phyloP scores from a whole-genome alignment of 2,888 invertebrate genomes.

The Heliconius sara region DNA sequence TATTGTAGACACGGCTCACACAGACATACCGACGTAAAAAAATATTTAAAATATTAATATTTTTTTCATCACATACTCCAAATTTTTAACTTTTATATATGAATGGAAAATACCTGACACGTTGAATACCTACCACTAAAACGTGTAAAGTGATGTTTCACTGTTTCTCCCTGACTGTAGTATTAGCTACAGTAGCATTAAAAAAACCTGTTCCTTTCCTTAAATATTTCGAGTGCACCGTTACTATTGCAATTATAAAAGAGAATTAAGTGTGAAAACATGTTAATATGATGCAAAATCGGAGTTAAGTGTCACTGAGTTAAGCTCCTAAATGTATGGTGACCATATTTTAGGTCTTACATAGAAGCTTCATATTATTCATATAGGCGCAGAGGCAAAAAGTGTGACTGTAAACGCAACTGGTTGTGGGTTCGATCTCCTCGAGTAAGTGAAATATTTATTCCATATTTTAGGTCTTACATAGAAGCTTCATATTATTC shows the following conservation, averaged over 20 bases:
- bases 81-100: no score
- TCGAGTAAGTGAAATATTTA: no score
- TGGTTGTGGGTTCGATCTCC: no score
- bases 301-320: background rate
- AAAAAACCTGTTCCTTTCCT: background rate
- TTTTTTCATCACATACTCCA: no score
- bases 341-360: background rate
- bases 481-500: background rate
- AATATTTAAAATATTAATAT: no score
- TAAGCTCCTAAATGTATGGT: background rate
- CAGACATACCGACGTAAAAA: no score
- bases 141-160: no score
- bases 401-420: no score
- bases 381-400: background rate
- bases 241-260: conserved; percentile 6
- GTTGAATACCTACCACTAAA: no score
- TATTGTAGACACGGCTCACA: background rate
- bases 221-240: conserved; percentile 2
- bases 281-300: conserved; percentile 13
- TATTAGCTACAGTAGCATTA: no score
- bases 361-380: background rate
- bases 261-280: conserved; percentile 13
- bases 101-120: no score
- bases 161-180: no score
- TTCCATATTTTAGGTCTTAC: background rate